These are phyloP conservation scores for Cottus gobio DNA, from an alignment of 2,113 vertebrate species.

Conservation along the genomic window DNA sequence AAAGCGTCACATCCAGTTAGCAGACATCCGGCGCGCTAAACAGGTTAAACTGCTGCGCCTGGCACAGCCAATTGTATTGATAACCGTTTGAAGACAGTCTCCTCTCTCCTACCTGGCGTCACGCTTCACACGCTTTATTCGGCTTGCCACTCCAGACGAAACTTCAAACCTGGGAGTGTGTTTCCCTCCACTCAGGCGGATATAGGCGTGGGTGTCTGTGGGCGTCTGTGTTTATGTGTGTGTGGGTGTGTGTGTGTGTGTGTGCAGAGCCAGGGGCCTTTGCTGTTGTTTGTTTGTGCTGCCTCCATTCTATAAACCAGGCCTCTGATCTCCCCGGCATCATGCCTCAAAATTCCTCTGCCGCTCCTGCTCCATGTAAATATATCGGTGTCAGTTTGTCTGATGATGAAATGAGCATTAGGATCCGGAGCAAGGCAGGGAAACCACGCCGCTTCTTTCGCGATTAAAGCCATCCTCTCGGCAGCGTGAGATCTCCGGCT, in stretches of 20 bases:
- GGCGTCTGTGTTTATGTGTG: slow-evolving; percentile 49
- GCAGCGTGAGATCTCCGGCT: slow-evolving; percentile 66
- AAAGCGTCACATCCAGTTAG: slow-evolving; percentile 81
- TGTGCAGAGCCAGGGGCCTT: slow-evolving; percentile 67
- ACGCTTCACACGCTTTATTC: slow-evolving; percentile 77
- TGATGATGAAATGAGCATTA: slow-evolving; percentile 80
- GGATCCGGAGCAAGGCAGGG: slow-evolving; percentile 65
- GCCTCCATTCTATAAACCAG: slow-evolving; percentile 76
- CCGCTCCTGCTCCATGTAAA: slow-evolving; percentile 81
- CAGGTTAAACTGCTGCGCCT: slow-evolving; percentile 85
- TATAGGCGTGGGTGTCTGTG: slow-evolving; percentile 61
- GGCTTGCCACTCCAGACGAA: slow-evolving; percentile 76
- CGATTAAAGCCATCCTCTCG: slow-evolving; percentile 72
- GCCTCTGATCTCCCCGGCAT: slow-evolving; percentile 82
- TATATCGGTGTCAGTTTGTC: slow-evolving; percentile 82
- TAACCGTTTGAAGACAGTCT: slow-evolving; percentile 81
- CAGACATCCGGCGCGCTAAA: slow-evolving; percentile 78
- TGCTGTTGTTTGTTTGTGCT: slow-evolving; percentile 76
- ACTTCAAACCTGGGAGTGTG: slow-evolving; percentile 80
- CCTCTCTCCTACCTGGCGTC: slow-evolving; percentile 75
- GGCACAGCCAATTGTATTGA: slow-evolving; percentile 85
- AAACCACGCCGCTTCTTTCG: slow-evolving; percentile 58
- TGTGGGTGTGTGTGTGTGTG: slow-evolving; percentile 37
- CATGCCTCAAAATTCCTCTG: slow-evolving; percentile 76
- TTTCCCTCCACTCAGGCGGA: slow-evolving; percentile 63